Conservation (phyloP, 2,888 invertebrate genomes). For the Mystacides longicornis region DNA sequence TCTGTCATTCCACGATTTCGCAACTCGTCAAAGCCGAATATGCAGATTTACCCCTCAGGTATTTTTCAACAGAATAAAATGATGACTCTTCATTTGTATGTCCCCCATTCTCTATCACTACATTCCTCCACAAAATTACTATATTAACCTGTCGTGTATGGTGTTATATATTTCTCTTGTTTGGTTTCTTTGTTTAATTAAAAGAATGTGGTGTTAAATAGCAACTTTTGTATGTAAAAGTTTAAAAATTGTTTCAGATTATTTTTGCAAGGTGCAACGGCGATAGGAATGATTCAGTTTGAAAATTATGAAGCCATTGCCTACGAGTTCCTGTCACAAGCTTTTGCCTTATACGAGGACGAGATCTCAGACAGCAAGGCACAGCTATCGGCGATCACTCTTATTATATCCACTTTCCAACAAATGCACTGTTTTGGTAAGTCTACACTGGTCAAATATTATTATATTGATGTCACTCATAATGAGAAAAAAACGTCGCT, state of each 20-base stretch:
- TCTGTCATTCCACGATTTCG: constrained; percentile 92
- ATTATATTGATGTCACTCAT: too few species aligned
- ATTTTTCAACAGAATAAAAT: too few species aligned
- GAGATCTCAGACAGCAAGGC: constrained; percentile 97
- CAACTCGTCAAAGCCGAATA: constrained; percentile 92
- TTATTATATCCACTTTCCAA: constrained; percentile 93
- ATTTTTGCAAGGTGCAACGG: constrained; percentile 92
- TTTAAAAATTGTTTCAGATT: constrained; percentile 51
- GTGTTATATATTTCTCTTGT: too few species aligned
- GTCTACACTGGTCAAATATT: too few species aligned
- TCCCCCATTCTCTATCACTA: too few species aligned
- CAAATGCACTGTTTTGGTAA: constrained; percentile 84
- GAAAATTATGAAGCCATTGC: constrained; percentile 95
- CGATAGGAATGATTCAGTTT: constrained; percentile 86
- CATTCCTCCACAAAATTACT: too few species aligned
- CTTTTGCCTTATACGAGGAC: constrained; percentile 96
- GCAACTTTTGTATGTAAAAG: too few species aligned
- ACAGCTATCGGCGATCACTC: constrained; percentile 89
- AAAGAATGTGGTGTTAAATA: too few species aligned
- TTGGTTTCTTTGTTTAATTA: too few species aligned
- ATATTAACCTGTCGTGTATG: too few species aligned
- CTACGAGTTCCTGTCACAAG: constrained; percentile 95
- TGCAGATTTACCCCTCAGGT: constrained; percentile 85
- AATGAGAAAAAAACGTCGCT: too few species aligned
- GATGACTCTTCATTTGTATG: too few species aligned